phyloP scores from a whole-genome alignment of 37 sponge, comb jelly and placozoan species.

The Agelas oroides region DNA sequence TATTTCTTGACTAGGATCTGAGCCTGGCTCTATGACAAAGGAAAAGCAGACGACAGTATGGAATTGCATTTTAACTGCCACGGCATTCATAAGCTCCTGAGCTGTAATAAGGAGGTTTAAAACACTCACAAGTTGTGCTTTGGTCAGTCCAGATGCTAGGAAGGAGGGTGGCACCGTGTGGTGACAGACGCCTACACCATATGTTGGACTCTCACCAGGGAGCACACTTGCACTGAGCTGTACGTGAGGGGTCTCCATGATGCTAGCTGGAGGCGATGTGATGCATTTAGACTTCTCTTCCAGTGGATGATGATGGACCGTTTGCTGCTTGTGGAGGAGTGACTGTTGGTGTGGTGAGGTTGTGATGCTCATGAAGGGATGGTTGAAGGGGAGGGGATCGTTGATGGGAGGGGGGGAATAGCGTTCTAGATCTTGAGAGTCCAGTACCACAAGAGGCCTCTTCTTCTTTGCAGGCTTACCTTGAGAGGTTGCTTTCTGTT shows the following conservation, averaged over 20 bases:
- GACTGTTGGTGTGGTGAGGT: neutral
- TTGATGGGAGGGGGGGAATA: neutral
- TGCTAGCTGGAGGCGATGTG: neutral
- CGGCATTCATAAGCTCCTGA: too few relatives aligned
- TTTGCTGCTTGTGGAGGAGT: too few relatives aligned
- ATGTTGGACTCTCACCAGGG: too few relatives aligned
- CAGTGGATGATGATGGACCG: too few relatives aligned
- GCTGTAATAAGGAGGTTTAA: too few relatives aligned
- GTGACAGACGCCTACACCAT: too few relatives aligned
- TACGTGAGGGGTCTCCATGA: too few relatives aligned
- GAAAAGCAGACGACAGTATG: too few relatives aligned
- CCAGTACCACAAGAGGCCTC: neutral
- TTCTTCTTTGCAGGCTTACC: neutral
- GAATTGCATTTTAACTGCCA: too few relatives aligned
- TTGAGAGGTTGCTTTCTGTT: neutral
- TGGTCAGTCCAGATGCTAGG: constrained; percentile 17
- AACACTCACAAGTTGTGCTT: constrained; percentile 10
- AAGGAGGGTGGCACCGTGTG: neutral
- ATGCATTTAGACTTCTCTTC: neutral
- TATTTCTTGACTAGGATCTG: constrained; percentile 9
- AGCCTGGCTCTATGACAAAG: constrained; percentile 5
- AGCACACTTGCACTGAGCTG: too few relatives aligned
- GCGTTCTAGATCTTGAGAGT: constrained; percentile 13
- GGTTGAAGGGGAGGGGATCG: neutral
- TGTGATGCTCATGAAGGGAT: constrained; percentile 21